These are phyloP conservation scores for Saturnia japonica DNA, from an alignment of 2,888 invertebrate species.

Conservation along the genomic window DNA sequence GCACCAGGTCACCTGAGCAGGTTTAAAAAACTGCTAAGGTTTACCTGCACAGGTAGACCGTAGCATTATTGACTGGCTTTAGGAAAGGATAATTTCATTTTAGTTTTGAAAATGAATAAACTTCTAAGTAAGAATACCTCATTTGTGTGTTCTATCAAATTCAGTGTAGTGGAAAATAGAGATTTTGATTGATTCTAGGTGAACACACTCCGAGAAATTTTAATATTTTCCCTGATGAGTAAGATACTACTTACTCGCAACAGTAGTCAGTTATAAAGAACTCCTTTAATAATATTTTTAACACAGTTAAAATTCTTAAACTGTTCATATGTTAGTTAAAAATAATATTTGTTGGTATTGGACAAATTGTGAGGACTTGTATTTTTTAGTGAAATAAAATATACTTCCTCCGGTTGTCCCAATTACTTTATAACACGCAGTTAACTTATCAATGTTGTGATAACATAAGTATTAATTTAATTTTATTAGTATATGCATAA, in stretches of 20 bases:
- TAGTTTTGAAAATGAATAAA: too few species aligned
- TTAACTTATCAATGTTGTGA: conserved; percentile 52
- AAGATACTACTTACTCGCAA: too few species aligned
- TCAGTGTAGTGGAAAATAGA: not conserved
- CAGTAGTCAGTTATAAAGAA: not conserved
- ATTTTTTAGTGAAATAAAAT: conserved; percentile 70
- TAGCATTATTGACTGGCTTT: too few species aligned
- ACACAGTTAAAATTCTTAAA: not conserved
- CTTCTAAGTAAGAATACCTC: too few species aligned
- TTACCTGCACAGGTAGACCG: too few species aligned
- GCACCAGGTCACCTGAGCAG: too few species aligned
- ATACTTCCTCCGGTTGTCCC: conserved; percentile 75
- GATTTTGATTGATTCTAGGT: not conserved
- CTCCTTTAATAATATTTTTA: not conserved
- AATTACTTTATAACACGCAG: conserved; percentile 37
- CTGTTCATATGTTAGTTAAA: not conserved
- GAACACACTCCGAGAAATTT: not conserved
- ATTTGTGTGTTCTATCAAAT: not conserved
- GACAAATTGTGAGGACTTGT: conserved; percentile 78
- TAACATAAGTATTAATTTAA: conserved; percentile 40
- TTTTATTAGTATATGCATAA: not conserved
- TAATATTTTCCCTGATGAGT: not conserved
- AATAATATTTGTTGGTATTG: conserved; percentile 17
- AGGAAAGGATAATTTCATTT: too few species aligned
- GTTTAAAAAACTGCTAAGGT: too few species aligned